phyloP scores from a whole-genome alignment of 2,113 vertebrate species.

The Clarias magur region DNA sequence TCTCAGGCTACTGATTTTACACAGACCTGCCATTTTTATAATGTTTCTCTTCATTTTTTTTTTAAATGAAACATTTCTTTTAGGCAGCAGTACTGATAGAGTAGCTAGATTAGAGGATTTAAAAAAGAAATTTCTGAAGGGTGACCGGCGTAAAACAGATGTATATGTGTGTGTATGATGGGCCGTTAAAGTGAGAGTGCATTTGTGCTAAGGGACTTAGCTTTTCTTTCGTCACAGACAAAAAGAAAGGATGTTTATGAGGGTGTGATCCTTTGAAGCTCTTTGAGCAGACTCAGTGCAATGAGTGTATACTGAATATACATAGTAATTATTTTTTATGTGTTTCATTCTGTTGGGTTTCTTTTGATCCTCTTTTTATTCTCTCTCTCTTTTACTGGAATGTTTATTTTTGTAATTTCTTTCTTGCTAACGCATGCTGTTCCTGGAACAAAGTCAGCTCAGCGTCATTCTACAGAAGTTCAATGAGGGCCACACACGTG shows the following conservation, averaged over 20 bases:
- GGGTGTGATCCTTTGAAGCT: constrained; percentile 27
- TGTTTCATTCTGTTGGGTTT: constrained; percentile 32
- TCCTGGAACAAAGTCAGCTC: constrained; percentile 44
- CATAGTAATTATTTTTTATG: constrained; percentile 43
- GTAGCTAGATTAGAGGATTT: constrained; percentile 2
- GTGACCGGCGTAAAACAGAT: background rate
- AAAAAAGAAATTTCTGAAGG: too few species aligned
- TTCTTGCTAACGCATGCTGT: constrained; percentile 34
- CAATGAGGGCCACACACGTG: constrained; percentile 29
- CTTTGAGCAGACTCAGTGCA: background rate
- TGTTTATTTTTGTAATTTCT: constrained; percentile 42
- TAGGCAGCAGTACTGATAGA: background rate
- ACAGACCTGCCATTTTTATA: background rate
- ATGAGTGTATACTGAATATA: background rate
- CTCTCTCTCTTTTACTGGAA: background rate
- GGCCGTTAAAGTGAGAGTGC: background rate
- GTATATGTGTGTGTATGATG: background rate
- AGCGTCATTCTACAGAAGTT: constrained; percentile 16
- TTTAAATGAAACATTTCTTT: constrained; percentile 5
- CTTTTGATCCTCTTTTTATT: constrained; percentile 16
- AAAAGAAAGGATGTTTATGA: constrained; percentile 32
- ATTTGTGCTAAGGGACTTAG: constrained; percentile 21
- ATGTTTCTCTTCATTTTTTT: background rate
- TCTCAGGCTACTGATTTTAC: background rate
- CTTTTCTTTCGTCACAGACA: constrained; percentile 15